Conservation (phyloP, 1,140 invertebrate genomes). For the Maniola jurtina region DNA sequence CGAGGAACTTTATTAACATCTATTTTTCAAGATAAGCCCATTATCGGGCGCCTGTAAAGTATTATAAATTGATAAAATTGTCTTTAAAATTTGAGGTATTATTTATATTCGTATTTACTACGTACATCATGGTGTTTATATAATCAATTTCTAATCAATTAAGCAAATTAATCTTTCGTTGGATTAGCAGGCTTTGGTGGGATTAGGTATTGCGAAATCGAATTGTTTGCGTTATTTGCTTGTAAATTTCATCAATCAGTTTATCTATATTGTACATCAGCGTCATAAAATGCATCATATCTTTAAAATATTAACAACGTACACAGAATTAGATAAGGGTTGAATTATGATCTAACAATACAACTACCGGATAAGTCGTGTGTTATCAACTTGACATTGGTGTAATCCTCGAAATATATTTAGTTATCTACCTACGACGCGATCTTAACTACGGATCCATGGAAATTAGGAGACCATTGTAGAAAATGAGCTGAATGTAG, state of each 20-base stretch:
- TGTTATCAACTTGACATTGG: too few species aligned
- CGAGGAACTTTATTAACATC: too few species aligned
- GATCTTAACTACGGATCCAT: too few species aligned
- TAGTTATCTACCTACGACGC: too few species aligned
- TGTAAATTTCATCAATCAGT: slow-evolving; percentile 7
- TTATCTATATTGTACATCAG: slow-evolving; percentile 4
- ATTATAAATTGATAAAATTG: too few species aligned
- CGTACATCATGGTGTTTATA: not conserved
- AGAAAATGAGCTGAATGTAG: too few species aligned
- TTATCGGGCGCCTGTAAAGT: too few species aligned
- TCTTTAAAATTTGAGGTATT: too few species aligned
- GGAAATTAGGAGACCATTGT: too few species aligned
- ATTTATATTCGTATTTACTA: not conserved
- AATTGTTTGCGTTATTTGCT: slow-evolving; percentile 8
- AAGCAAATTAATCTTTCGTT: slow-evolving; percentile 20
- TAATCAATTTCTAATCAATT: slow-evolving; percentile 28
- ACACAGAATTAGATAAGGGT: not conserved
- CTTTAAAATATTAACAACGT: not conserved
- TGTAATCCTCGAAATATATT: too few species aligned
- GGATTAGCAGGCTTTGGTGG: slow-evolving; percentile 17
- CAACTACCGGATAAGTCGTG: too few species aligned
- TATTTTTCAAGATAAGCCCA: too few species aligned
- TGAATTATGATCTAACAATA: not conserved
- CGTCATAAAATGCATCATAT: not conserved
- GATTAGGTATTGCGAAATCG: slow-evolving; percentile 8